Evolutionary conservation across 2,888 invertebrate genomes (phyloP).

Genomic region (Cephalotes varians): DNA sequence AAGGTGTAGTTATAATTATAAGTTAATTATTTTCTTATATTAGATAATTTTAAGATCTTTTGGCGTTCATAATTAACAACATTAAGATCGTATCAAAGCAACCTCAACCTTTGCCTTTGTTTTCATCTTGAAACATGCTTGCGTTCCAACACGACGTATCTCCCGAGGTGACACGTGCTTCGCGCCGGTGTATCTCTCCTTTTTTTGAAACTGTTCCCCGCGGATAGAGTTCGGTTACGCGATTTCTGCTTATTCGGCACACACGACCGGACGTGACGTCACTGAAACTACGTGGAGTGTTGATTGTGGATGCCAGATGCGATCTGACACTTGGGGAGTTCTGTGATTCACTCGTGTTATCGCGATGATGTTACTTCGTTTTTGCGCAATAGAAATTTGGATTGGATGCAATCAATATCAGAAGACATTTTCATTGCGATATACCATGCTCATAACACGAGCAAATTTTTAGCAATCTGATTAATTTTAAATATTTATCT

Average conservation of each 20-base stretch:
- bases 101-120: background rate
- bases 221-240: slow-evolving; percentile 74
- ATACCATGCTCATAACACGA: background rate
- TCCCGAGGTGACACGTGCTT: slow-evolving; percentile 64
- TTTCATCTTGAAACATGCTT: background rate
- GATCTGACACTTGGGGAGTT: slow-evolving; percentile 77
- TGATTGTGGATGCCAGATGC: slow-evolving; percentile 79
- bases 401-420: background rate
- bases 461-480: background rate
- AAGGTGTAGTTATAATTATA: background rate
- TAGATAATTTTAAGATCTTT: slow-evolving; percentile 1
- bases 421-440: background rate
- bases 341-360: slow-evolving; percentile 56
- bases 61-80: background rate
- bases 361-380: slow-evolving; percentile 18
- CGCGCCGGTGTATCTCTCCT: slow-evolving; percentile 53
- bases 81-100: background rate
- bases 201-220: slow-evolving; percentile 69
- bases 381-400: slow-evolving; percentile 29
- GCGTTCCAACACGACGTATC: slow-evolving; percentile 33
- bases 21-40: background rate
- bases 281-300: slow-evolving; percentile 73
- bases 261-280: slow-evolving; percentile 81
- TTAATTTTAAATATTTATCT: background rate
- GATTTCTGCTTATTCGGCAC: slow-evolving; percentile 80